Evolutionary conservation across 2,888 invertebrate species (phyloP).

Genomic region (Plagodis pulveraria): DNA sequence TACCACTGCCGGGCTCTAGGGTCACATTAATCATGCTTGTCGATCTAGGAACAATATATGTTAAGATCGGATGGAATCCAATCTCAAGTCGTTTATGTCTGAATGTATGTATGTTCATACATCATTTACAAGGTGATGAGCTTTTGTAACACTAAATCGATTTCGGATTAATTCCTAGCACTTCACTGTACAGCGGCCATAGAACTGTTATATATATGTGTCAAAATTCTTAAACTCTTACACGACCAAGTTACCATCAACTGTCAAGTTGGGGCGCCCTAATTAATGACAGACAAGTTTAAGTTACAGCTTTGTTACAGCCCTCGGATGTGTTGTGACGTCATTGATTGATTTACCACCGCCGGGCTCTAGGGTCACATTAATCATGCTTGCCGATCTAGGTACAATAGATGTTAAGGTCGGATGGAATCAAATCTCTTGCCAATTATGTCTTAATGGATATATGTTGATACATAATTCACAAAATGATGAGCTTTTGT

Average conservation of each 20-base stretch:
- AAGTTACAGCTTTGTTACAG: conserved; percentile 38
- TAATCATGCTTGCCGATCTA: conserved; percentile 54
- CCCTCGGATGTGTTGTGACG: conserved; percentile 54
- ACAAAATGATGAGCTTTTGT: too few relatives aligned
- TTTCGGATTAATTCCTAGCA: too few relatives aligned
- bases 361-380: conserved; percentile 46
- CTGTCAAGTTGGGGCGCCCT: conserved; percentile 36
- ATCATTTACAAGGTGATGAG: too few relatives aligned
- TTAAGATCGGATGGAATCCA: conserved; percentile 24
- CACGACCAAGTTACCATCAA: neutral
- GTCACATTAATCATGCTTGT: conserved; percentile 60
- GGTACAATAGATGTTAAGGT: conserved; percentile 41
- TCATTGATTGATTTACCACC: conserved; percentile 63
- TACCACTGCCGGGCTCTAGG: conserved; percentile 42
- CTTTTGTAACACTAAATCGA: too few relatives aligned
- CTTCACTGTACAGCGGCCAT: too few relatives aligned
- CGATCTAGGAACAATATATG: conserved; percentile 43
- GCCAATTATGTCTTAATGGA: conserved; percentile 22
- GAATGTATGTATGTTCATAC: neutral
- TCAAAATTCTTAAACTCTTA: too few relatives aligned
- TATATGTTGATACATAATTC: too few relatives aligned
- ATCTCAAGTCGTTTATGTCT: conserved; percentile 24
- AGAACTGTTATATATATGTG: too few relatives aligned
- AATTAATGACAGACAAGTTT: conserved; percentile 46
- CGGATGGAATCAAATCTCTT: conserved; percentile 23